Evolutionary conservation across 2,113 vertebrate genomes (phyloP), one percentile per base, ranked within the genome.

Genomic region (Zosterops japonicus): DNA sequence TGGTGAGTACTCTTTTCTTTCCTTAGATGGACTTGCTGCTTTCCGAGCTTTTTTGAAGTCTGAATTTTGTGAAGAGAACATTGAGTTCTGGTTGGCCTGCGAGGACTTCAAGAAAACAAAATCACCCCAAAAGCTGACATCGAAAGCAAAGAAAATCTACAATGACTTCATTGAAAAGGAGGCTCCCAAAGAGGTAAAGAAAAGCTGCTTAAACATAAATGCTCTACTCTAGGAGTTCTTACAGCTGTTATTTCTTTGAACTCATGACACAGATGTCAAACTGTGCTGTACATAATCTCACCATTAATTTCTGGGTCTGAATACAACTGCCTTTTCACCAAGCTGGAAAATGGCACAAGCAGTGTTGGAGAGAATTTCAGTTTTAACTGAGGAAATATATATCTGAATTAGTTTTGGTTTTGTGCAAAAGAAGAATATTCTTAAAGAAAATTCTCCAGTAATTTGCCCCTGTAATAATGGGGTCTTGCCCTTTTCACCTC

Each of bases 11-110:
- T 14, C 47, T n/a, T 81, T 44, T 24, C 19, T 86, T 89, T 67
- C 33, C 60, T 63, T 84, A 96, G 96, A 97, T 92, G 95, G 96
- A 75, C 95, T 97, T 78, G 95, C 93, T 90, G 94, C 98, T 87
- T 99, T 99, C 90, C 93, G 97, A 89, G 97, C 96, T 80, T 99
- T 99, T 97, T 93, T 99, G 89, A 98, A 97, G 95, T 99, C 99
- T 0, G 99, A 99, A 82, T 99, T 98, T 97, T 99, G 99, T 4
- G 97, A 99, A 87, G 99, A 99, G 96, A 99, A 99, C 95, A 98
- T 99, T 0, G 98, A 98, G 64, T 99, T 99, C 98, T 99, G 99
- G 99, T 64, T 98, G 64, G 98, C 98, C 47, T 99, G 99, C 12
- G 98, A 99, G 89, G 98, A 99, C n/a, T 99, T 98, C 95, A 99